Evolutionary conservation across 1,140 invertebrate species (phyloP).

Genomic region (Epicauta chinensis): DNA sequence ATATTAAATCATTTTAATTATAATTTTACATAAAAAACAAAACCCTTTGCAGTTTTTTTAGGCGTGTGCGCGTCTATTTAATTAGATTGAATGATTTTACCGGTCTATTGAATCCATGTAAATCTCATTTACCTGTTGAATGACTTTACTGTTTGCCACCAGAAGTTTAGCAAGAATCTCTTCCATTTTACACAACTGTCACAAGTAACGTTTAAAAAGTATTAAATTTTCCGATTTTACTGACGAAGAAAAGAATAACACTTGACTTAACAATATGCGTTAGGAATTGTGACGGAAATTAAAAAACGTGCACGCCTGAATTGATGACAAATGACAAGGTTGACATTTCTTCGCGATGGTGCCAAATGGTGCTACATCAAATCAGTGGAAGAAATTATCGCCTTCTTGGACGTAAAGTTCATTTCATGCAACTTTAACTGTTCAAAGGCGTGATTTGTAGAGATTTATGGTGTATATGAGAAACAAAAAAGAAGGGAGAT

Average conservation of each 20-base stretch:
- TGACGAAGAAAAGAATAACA: background rate
- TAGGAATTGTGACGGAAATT: background rate
- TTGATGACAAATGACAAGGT: too few species aligned
- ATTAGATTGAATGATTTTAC: constrained; percentile 23
- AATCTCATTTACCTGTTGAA: constrained; percentile 48
- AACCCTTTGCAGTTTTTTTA: too few species aligned
- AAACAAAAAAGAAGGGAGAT: too few species aligned
- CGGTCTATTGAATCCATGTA: constrained; percentile 4
- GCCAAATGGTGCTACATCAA: too few species aligned
- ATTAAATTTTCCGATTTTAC: background rate
- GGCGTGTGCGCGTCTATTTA: constrained; percentile 31
- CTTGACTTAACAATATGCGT: background rate
- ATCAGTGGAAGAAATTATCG: too few species aligned
- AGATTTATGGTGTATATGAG: too few species aligned
- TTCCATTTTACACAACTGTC: constrained; percentile 42
- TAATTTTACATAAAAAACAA: constrained; percentile 3
- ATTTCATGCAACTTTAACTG: too few species aligned
- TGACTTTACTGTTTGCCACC: constrained; percentile 46
- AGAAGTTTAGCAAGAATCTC: constrained; percentile 48
- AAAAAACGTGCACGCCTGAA: background rate
- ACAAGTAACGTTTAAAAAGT: too few species aligned
- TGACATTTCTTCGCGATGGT: too few species aligned
- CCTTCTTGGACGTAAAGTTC: too few species aligned
- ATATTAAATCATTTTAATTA: constrained; percentile 25
- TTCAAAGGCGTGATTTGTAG: too few species aligned